These are phyloP conservation scores for Amiota mariae DNA, from an alignment of 2,888 invertebrate species.

Conservation along the genomic window DNA sequence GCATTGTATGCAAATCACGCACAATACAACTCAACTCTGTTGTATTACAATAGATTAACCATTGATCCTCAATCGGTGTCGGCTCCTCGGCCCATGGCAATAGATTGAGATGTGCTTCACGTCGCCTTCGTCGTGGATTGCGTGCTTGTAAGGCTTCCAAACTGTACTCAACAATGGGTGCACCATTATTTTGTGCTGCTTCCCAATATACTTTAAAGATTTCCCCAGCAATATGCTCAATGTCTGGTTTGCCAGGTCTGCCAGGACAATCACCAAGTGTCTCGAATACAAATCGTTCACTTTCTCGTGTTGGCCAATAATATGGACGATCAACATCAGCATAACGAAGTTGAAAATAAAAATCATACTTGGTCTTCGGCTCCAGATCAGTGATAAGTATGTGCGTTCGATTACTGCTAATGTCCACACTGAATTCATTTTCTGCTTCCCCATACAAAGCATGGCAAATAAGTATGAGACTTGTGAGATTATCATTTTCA, in stretches of 20 bases:
- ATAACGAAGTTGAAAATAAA: conserved; percentile 81
- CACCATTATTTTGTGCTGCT: conserved; percentile 84
- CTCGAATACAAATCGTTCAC: conserved; percentile 79
- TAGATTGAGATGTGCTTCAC: conserved; percentile 54
- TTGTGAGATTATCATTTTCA: conserved; percentile 75
- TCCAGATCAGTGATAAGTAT: conserved; percentile 74
- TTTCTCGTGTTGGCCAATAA: conserved; percentile 82
- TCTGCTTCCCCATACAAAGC: conserved; percentile 36
- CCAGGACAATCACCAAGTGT: conserved; percentile 87
- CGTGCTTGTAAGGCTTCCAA: conserved; percentile 80
- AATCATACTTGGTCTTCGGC: conserved; percentile 86
- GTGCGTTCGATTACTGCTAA: conserved; percentile 47
- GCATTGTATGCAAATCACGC: conserved; percentile 77
- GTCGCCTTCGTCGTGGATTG: conserved; percentile 47
- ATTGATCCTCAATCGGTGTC: conserved; percentile 75
- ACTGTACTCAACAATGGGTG: conserved; percentile 82
- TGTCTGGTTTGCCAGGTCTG: conserved; percentile 82
- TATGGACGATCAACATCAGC: conserved; percentile 76
- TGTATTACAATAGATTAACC: conserved; percentile 84
- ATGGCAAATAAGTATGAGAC: conserved; percentile 59
- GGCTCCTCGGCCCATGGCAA: conserved; percentile 77
- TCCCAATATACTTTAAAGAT: conserved; percentile 88
- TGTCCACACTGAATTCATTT: conserved; percentile 63
- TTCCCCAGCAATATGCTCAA: conserved; percentile 83
- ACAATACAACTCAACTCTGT: conserved; percentile 87